phyloP scores from a whole-genome alignment of 1,140 invertebrate species.

The Coboldia fuscipes region DNA sequence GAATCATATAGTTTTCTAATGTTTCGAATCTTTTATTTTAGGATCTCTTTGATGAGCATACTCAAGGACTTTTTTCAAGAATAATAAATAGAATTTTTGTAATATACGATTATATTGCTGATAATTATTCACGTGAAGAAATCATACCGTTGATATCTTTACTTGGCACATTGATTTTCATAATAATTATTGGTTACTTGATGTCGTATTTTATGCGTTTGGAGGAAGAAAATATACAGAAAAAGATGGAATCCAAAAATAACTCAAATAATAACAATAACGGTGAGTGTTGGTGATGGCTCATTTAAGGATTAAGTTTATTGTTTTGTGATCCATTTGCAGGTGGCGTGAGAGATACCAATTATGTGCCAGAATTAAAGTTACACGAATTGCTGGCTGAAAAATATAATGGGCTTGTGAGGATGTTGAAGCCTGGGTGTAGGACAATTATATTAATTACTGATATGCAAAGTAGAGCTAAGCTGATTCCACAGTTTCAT shows the following conservation, averaged over 20 bases:
- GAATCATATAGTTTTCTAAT: neutral
- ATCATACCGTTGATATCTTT: slow-evolving; percentile 63
- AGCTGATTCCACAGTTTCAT: slow-evolving; percentile 77
- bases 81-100: slow-evolving; percentile 42
- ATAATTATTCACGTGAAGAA: slow-evolving; percentile 58
- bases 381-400: slow-evolving; percentile 85
- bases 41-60: slow-evolving; percentile 55
- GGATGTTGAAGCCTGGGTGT: slow-evolving; percentile 85
- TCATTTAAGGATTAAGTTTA: slow-evolving; percentile 1
- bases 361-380: slow-evolving; percentile 32
- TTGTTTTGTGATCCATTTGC: neutral
- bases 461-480: slow-evolving; percentile 67
- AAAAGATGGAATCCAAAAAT: slow-evolving; percentile 21
- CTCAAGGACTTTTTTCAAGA: slow-evolving; percentile 45
- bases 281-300: slow-evolving; percentile 7
- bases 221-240: slow-evolving; percentile 57
- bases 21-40: slow-evolving; percentile 8
- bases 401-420: slow-evolving; percentile 86
- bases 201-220: slow-evolving; percentile 72
- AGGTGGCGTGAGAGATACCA: slow-evolving; percentile 6
- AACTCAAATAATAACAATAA: slow-evolving; percentile 11
- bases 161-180: slow-evolving; percentile 56
- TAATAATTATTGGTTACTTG: slow-evolving; percentile 61
- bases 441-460: slow-evolving; percentile 79
- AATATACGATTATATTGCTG: slow-evolving; percentile 48